phyloP scores from a whole-genome alignment of 1,140 invertebrate genomes.

The silkworm (Bombyx mori) region DNA sequence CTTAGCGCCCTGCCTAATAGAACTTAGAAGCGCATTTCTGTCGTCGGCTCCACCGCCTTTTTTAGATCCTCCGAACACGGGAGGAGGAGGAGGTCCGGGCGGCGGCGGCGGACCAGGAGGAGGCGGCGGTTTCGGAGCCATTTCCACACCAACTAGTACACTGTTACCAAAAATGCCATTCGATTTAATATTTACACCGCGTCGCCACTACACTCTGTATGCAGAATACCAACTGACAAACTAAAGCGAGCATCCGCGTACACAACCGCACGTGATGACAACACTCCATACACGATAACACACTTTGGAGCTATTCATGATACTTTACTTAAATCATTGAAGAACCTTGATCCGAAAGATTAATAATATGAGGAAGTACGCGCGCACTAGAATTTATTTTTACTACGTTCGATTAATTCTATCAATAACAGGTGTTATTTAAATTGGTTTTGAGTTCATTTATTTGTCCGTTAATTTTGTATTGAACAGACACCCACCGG shows the following conservation, averaged over 20 bases:
- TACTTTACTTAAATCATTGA: constrained; percentile 62
- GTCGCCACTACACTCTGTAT: constrained; percentile 9
- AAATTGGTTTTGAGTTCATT: constrained; percentile 10
- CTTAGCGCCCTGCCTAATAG: constrained; percentile 85
- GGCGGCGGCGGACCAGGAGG: constrained; percentile 74
- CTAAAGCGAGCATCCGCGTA: constrained; percentile 28
- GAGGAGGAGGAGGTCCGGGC: constrained; percentile 74
- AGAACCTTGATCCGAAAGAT: constrained; percentile 62
- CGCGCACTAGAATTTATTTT: constrained; percentile 57
- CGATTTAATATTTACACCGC: constrained; percentile 10
- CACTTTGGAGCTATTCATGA: constrained; percentile 44
- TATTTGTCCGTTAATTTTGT: constrained; percentile 5
- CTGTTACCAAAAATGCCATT: constrained; percentile 34
- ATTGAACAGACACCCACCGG: constrained; percentile 10
- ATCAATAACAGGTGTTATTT: neutral
- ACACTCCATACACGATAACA: constrained; percentile 47
- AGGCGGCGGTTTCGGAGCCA: constrained; percentile 65
- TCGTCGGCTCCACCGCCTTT: constrained; percentile 70
- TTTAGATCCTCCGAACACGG: constrained; percentile 74
- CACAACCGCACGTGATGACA: constrained; percentile 44
- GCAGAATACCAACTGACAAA: constrained; percentile 10
- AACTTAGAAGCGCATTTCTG: constrained; percentile 80
- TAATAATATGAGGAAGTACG: constrained; percentile 65
- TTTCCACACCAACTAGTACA: constrained; percentile 19
- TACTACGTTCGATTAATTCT: constrained; percentile 41